Conservation (phyloP, 1,140 invertebrate species). For the Dolichoris vasculosae region DNA sequence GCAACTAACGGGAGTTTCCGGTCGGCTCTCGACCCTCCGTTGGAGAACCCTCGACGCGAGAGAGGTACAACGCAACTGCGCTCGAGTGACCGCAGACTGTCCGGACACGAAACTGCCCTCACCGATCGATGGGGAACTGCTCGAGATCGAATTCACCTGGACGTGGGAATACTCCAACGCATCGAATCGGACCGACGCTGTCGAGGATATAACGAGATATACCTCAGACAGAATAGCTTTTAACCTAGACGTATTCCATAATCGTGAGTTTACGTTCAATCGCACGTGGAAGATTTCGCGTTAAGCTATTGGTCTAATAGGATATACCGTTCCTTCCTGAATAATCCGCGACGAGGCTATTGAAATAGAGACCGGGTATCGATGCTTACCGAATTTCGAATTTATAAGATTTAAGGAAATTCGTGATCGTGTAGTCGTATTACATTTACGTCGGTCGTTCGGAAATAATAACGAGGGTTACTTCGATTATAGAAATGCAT, state of each 20-base stretch:
- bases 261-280: background rate
- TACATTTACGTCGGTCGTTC: too few species aligned
- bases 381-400: too few species aligned
- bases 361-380: too few species aligned
- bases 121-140: background rate
- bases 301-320: background rate
- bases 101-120: background rate
- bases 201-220: background rate
- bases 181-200: too few species aligned
- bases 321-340: background rate
- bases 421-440: background rate
- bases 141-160: background rate
- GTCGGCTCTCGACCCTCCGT: background rate
- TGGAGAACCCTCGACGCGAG: background rate
- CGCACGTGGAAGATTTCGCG: background rate
- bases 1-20: background rate
- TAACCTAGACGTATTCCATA: background rate
- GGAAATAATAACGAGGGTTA: too few species aligned
- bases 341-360: too few species aligned
- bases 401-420: background rate
- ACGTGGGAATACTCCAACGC: background rate
- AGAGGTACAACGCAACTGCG: background rate
- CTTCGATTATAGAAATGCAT: too few species aligned
- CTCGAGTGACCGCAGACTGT: background rate
- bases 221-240: background rate